Evolutionary conservation across 2,113 vertebrate species (phyloP).

Genomic region (Ptychochromis oligacanthus): DNA sequence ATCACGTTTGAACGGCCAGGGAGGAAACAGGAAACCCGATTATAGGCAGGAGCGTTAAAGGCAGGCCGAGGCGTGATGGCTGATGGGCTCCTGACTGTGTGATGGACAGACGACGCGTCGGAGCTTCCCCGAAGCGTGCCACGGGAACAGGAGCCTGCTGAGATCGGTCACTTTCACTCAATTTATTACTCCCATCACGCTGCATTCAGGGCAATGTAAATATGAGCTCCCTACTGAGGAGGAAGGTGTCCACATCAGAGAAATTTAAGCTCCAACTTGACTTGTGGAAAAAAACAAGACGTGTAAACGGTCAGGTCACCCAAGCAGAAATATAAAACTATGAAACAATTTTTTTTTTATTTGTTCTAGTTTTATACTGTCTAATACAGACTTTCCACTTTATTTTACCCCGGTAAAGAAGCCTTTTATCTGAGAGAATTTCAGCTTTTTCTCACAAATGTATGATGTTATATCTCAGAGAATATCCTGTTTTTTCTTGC

Average conservation of each 20-base stretch:
- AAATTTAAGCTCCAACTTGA: background rate
- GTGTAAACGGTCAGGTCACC: background rate
- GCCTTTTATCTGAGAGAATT: background rate
- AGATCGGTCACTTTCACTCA: background rate
- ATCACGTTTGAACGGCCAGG: background rate
- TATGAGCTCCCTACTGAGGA: background rate
- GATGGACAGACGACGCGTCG: background rate
- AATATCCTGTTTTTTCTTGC: background rate
- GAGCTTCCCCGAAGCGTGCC: background rate
- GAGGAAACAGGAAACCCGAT: background rate
- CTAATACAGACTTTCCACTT: background rate
- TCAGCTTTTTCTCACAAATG: background rate
- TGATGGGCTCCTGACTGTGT: background rate
- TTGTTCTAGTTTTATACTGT: too few species aligned
- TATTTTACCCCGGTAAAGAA: background rate
- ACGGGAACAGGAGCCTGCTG: background rate
- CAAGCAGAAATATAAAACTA: background rate
- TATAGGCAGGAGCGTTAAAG: background rate
- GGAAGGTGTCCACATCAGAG: background rate
- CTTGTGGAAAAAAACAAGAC: background rate
- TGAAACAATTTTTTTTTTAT: background rate
- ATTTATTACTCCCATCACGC: constrained; percentile 2
- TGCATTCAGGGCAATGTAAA: constrained; percentile 33
- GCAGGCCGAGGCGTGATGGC: background rate
- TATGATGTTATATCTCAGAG: background rate